phyloP scores from a whole-genome alignment of 2,797 vertebrate species.

The Eulemur coronatus region DNA sequence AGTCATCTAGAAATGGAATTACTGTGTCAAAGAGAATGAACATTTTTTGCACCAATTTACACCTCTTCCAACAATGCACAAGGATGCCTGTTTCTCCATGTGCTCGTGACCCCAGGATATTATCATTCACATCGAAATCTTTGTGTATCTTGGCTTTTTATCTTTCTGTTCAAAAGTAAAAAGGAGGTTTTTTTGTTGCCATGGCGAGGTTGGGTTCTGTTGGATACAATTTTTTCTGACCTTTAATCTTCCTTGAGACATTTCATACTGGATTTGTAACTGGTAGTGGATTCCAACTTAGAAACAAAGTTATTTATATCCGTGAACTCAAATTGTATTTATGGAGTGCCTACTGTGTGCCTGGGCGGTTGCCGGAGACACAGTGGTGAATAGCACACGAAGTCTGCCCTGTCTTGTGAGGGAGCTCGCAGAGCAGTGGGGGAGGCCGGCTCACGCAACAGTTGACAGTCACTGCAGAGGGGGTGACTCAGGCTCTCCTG shows the following conservation, averaged over 20 bases:
- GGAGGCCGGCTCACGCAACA: background rate
- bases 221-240: background rate
- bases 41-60: background rate
- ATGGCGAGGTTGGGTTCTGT: background rate
- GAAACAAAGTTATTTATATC: background rate
- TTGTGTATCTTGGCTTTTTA: background rate
- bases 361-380: background rate
- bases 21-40: background rate
- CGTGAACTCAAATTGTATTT: background rate
- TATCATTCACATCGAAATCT: background rate
- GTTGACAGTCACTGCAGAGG: background rate
- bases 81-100: background rate
- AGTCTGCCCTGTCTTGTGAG: background rate
- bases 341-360: background rate
- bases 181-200: background rate
- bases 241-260: background rate
- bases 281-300: background rate
- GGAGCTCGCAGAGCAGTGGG: background rate
- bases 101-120: background rate
- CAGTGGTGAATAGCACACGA: accelerated
- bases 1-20: background rate
- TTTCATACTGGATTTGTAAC: background rate
- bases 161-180: background rate
- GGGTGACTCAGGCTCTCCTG: accelerated
- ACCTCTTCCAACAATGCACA: background rate